Base-by-base conservation (phyloP, 2,888 invertebrate species). In the Athripsodes cinereus region DNA sequence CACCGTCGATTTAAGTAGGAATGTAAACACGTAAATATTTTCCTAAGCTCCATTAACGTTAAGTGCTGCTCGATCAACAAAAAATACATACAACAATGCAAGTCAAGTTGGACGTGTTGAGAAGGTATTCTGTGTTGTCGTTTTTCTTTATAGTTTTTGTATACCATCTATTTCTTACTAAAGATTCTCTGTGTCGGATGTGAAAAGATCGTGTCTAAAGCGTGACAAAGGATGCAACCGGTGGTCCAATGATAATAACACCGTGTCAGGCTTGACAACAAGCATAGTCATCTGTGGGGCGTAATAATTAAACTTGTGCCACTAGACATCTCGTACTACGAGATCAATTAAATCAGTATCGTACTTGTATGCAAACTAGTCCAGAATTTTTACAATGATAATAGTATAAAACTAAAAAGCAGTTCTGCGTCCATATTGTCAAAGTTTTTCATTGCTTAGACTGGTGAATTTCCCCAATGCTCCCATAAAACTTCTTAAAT, bases 131-230 rank as follows among this genome's bases (percentile, higher is more conserved):
- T 46, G 8, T 31, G 31, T 31, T 31, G 31, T 31, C 31, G 8
- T 31, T 8, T 40, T 40, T 16, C 16, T 3, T 40, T n/a, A 3
- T 40, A 40, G 40, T 26, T 26, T 26, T 26, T 26, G 3, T 26
- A 6, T 26, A 16, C 13, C n/a, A 40, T 40, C 40, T 26, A 26
- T 26, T 26, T 40, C 40, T 40, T 11, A 21, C 26, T 40, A 40
- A 40, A 40, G 40, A 13, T 40, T 13, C 52, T 50, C 34, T 50
- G 49, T 58, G 53, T 22, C 48, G 50, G 51, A 47, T 51, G 31
- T 44, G 52, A 52, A 51, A 55, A 55, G 52, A 49, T 55, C 59
- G 55, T 55, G 49, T 40, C 51, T 22, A 55, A 59, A 48, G 47
- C 52, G 52, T 52, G 59, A 55, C 55, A 55, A 51, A 48, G 52